Evolutionary conservation across 2,888 invertebrate species (phyloP), one percentile per base, ranked within the genome.

Genomic region (Dusona sp.): DNA sequence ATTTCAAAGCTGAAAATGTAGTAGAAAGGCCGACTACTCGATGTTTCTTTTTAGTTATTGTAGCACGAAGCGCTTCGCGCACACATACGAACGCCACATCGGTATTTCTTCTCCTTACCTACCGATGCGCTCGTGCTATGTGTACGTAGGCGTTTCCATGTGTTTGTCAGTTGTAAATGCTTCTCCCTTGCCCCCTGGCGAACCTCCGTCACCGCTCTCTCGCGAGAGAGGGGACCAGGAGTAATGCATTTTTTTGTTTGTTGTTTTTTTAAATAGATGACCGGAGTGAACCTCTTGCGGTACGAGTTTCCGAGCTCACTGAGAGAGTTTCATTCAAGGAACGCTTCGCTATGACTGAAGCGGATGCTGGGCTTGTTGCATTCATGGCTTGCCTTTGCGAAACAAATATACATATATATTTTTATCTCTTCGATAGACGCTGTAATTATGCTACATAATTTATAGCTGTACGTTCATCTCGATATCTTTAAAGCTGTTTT

Each of bases 261-360:
- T 25, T 25, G 3, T 61, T 13, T 13, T 29, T 19, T 64, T 61
- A 64, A 29, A 75, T 42, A 83, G 85, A 81, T 84, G 84, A 86
- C 84, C 86, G 86, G 64, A 67, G 65, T 45, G 80, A 79, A 80
- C 77, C 80, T 82, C 85, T 77, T 79, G 45, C 19, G 54, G 68
- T 74, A 78, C 81, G 77, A 81, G 81, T 81, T 82, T 57, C 57
- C 86, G 78, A 77, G 79, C 75, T 70, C 51, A 19, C 80, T 45
- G 70, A 36, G 74, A 75, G 88, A 84, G 84, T 87, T 88, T 88
- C 88, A 88, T 88, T 88, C 87, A 87, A 86, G 88, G 81, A 88
- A 84, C 78, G 83, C 77, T 82, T 64, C n/a, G 79, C 84, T 81
- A 81, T 84, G 81, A 84, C 84, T 64, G 81, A 86, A 75, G 79